Percentiles rank a stretch among this genome's conserved stretches.
phyloP scores from a whole-genome alignment of 2,888 invertebrate species.

The Cerastis leucographa region DNA sequence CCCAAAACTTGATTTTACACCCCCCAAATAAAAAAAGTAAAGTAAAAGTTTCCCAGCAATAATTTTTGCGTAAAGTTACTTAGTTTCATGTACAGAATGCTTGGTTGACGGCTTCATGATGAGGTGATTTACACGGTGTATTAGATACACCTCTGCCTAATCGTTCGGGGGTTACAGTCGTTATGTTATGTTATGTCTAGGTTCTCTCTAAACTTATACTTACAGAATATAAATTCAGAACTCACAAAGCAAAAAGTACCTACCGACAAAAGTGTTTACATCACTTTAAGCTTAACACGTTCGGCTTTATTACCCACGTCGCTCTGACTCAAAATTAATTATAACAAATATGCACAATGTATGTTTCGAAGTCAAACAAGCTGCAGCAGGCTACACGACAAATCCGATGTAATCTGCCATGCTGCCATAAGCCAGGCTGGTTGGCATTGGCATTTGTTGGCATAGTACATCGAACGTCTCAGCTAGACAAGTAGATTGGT shows the following conservation, averaged over 20 bases:
- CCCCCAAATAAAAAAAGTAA: no score
- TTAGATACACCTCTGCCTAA: no score
- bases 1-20: no score
- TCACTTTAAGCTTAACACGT: background rate
- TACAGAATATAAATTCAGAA: background rate
- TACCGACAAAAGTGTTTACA: background rate
- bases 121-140: no score
- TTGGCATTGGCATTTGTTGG: slow-evolving; percentile 61
- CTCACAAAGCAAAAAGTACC: background rate
- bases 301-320: background rate
- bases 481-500: slow-evolving; percentile 46
- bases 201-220: background rate
- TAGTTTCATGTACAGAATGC: no score
- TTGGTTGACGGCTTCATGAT: no score
- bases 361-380: slow-evolving; percentile 47
- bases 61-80: no score
- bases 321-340: slow-evolving; percentile 47
- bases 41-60: no score
- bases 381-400: slow-evolving; percentile 46
- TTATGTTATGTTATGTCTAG: background rate
- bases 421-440: slow-evolving; percentile 62
- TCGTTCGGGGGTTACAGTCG: background rate
- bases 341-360: slow-evolving; percentile 45
- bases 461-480: slow-evolving; percentile 51
- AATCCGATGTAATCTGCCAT: slow-evolving; percentile 65